Evolutionary conservation across 2,888 invertebrate genomes (phyloP).

Genomic region (Pristionchus fissidentatus): DNA sequence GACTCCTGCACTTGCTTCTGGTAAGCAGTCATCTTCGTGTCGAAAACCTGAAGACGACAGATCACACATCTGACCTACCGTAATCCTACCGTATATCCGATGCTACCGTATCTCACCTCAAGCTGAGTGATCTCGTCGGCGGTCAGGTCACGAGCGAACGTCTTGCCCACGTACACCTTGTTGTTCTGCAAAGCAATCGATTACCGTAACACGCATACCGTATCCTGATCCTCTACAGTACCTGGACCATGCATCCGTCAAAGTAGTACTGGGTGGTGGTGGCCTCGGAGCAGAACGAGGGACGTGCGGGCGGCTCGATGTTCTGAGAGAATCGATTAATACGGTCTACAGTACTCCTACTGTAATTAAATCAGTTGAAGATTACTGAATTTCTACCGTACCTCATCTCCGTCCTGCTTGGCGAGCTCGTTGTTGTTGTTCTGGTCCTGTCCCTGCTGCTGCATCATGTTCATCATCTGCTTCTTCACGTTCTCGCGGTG

Average conservation of each 20-base stretch:
- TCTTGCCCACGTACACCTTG: slow-evolving; percentile 72
- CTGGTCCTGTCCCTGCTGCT: neutral
- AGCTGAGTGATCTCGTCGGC: slow-evolving; percentile 66
- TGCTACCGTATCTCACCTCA: slow-evolving; percentile 48
- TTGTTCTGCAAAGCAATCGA: slow-evolving; percentile 61
- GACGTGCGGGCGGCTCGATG: slow-evolving; percentile 66
- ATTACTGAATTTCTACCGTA: slow-evolving; percentile 10
- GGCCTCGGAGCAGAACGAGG: slow-evolving; percentile 72
- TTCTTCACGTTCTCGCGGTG: slow-evolving; percentile 41
- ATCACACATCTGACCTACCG: neutral
- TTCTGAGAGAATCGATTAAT: slow-evolving; percentile 28
- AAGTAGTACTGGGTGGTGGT: slow-evolving; percentile 74
- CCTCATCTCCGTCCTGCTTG: slow-evolving; percentile 35
- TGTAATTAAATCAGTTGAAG: neutral
- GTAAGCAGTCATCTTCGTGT: slow-evolving; percentile 66
- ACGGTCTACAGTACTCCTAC: neutral
- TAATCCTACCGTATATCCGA: neutral
- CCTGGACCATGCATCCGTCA: slow-evolving; percentile 71
- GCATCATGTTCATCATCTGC: slow-evolving; percentile 46
- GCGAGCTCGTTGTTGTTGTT: slow-evolving; percentile 9
- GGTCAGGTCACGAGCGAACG: slow-evolving; percentile 70
- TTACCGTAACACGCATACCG: neutral
- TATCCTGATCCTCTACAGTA: slow-evolving; percentile 33
- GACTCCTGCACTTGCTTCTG: slow-evolving; percentile 65
- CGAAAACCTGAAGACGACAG: slow-evolving; percentile 57